phyloP scores from a whole-genome alignment of 2,888 invertebrate genomes.

The Asteroscopus sphinx region DNA sequence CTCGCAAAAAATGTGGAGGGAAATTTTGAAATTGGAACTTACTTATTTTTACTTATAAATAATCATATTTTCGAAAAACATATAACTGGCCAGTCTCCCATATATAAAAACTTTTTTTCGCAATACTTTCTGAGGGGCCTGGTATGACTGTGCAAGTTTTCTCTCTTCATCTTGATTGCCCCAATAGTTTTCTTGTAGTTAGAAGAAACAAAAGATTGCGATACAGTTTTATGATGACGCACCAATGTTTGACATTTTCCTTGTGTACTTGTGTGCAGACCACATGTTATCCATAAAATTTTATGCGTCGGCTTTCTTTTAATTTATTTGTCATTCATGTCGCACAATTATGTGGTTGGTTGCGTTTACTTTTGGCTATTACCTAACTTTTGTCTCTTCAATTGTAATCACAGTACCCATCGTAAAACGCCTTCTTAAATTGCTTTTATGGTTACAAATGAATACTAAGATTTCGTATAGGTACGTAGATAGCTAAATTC shows the following conservation, averaged over 20 bases:
- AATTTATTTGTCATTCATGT: constrained; percentile 49
- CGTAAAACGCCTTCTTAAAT: constrained; percentile 24
- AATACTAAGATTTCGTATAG: constrained; percentile 8
- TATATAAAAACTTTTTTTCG: too few species aligned
- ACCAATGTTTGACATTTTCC: constrained; percentile 24
- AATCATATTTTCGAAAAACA: too few species aligned
- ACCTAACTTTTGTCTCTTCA: constrained; percentile 21
- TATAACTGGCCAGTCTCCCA: too few species aligned
- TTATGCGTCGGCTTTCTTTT: constrained; percentile 40
- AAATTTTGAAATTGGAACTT: too few species aligned
- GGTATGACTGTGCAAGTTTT: constrained; percentile 1
- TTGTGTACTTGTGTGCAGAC: constrained; percentile 19
- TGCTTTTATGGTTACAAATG: constrained; percentile 15
- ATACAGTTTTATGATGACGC: constrained; percentile 18
- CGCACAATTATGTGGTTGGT: constrained; percentile 43
- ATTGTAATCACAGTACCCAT: constrained; percentile 19
- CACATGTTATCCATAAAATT: constrained; percentile 28
- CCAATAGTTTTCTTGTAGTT: constrained; percentile 1
- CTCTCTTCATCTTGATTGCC: not conserved
- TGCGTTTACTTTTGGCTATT: constrained; percentile 39
- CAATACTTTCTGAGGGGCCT: too few species aligned
- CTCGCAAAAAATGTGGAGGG: too few species aligned
- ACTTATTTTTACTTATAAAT: too few species aligned
- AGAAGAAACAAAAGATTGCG: constrained; percentile 1
- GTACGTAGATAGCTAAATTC: constrained; percentile 12